A percentile compares a stretch with the other conserved stretches of the same genome.
These are phyloP conservation scores for Zaprionus taronus DNA, from an alignment of 1,140 invertebrate genomes.

Conservation along the genomic window DNA sequence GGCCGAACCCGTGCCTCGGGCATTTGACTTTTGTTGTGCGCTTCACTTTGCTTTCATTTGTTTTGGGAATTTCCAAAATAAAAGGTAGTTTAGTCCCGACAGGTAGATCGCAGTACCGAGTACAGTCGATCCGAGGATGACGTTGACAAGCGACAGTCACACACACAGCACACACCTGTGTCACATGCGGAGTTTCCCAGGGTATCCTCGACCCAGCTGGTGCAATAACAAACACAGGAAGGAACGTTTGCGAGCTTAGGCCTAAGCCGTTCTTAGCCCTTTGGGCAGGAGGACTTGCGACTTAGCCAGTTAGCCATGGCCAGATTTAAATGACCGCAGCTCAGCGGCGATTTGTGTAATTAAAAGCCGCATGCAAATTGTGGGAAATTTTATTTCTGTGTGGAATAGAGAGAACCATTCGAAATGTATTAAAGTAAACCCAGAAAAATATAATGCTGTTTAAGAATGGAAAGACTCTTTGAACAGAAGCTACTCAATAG, in stretches of 20 bases:
- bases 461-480: neutral
- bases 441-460: neutral
- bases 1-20: slow-evolving; percentile 66
- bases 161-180: slow-evolving; percentile 51
- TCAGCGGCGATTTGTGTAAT: slow-evolving; percentile 80
- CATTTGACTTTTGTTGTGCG: slow-evolving; percentile 81
- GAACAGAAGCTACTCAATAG: neutral
- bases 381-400: slow-evolving; percentile 51
- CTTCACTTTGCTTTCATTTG: slow-evolving; percentile 81
- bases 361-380: slow-evolving; percentile 82
- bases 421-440: neutral
- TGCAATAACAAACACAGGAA: slow-evolving; percentile 64
- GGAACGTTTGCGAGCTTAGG: slow-evolving; percentile 64
- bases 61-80: slow-evolving; percentile 81
- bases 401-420: neutral
- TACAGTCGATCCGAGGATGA: slow-evolving; percentile 66
- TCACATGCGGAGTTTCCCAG: slow-evolving; percentile 69
- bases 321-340: slow-evolving; percentile 81
- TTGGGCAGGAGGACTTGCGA: slow-evolving; percentile 52
- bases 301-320: slow-evolving; percentile 71
- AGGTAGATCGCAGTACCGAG: slow-evolving; percentile 68
- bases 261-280: slow-evolving; percentile 78
- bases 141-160: slow-evolving; percentile 44
- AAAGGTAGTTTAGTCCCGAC: slow-evolving; percentile 78
- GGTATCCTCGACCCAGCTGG: slow-evolving; percentile 65